Conservation (phyloP, 2,888 invertebrate genomes). For the Lysandra coridon region DNA sequence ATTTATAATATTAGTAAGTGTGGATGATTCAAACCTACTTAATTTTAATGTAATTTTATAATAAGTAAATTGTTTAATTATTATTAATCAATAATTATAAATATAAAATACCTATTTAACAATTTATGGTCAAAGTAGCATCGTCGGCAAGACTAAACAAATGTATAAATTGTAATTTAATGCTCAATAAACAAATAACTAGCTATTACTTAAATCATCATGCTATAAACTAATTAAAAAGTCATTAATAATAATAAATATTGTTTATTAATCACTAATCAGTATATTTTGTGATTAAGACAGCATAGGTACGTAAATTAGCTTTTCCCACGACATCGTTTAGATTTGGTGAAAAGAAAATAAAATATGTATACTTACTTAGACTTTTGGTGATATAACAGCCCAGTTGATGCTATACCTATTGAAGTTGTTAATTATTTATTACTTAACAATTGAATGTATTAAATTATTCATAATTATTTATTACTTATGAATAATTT, state of each 20-base stretch:
- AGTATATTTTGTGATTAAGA: neutral
- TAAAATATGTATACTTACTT: no score
- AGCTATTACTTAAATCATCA: conserved; percentile 6
- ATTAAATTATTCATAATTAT: no score
- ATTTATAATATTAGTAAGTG: no score
- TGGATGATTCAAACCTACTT: no score
- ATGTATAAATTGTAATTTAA: conserved; percentile 9
- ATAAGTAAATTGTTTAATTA: neutral
- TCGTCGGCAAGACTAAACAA: conserved; percentile 29
- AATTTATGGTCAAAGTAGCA: neutral
- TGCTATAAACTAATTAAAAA: conserved; percentile 9
- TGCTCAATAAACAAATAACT: conserved; percentile 16
- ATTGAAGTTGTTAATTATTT: no score
- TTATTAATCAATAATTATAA: neutral
- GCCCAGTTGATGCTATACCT: no score
- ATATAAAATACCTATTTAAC: neutral
- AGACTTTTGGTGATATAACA: no score
- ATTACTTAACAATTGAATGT: no score
- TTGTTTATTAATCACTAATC: conserved; percentile 1
- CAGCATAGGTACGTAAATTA: neutral
- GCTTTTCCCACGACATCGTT: neutral
- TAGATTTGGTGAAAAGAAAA: neutral
- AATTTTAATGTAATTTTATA: no score
- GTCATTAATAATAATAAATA: neutral
- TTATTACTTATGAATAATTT: no score